Conservation (phyloP, 2,888 invertebrate genomes). For the Drosophila hamatofila region DNA sequence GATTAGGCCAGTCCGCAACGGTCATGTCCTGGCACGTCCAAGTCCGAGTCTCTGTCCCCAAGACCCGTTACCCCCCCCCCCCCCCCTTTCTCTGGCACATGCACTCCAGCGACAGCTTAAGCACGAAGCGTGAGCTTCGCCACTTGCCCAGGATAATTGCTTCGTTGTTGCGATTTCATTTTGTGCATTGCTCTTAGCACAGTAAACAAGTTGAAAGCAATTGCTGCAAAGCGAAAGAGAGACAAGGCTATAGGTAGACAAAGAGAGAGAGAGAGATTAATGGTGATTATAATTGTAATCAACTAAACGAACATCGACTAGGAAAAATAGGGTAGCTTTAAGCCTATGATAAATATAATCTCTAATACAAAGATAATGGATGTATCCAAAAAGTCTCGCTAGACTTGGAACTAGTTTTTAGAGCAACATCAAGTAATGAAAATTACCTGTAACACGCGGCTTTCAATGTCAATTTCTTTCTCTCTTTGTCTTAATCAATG, state of each 20-base stretch:
- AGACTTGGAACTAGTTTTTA: neutral
- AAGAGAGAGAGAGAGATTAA: neutral
- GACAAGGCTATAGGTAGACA: neutral
- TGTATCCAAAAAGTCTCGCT: no score
- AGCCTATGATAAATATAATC: neutral
- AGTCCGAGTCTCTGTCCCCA: neutral
- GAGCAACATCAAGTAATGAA: neutral
- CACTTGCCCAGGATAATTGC: constrained; percentile 54
- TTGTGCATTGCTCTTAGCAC: constrained; percentile 7
- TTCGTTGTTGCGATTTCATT: constrained; percentile 29
- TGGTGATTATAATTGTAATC: neutral
- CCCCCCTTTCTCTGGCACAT: neutral
- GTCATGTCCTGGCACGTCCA: constrained; percentile 45
- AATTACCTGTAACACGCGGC: neutral
- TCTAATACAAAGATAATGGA: neutral
- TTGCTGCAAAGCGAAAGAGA: neutral
- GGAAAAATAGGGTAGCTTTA: neutral
- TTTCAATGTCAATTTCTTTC: no score
- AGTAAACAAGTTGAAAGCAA: constrained; percentile 30
- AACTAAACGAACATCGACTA: neutral
- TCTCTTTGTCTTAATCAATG: no score
- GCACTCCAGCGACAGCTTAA: constrained; percentile 32
- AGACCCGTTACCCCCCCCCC: no score
- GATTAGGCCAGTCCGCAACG: constrained; percentile 52
- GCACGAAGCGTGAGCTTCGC: constrained; percentile 51